Conservation (phyloP, 2,797 vertebrate species). For the Schizothorax lantsangensis region DNA sequence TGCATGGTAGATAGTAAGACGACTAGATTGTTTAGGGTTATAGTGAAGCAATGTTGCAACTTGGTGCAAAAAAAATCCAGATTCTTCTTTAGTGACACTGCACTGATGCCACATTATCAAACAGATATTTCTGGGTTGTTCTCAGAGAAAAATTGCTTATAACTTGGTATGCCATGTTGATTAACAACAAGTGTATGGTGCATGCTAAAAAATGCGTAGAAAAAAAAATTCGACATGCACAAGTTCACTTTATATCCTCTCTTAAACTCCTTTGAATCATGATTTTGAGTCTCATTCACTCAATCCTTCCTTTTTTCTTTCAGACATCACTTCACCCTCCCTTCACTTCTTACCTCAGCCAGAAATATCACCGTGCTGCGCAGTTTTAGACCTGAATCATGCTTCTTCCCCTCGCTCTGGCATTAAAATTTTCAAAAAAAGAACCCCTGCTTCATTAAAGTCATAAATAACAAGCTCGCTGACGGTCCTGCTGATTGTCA, state of each 20-base stretch:
- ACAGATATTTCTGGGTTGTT: not conserved
- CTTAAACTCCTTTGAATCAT: not conserved
- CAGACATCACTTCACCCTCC: conserved; percentile 9
- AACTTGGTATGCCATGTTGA: not conserved
- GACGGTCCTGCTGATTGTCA: not conserved
- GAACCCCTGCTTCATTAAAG: not conserved
- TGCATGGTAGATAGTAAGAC: not conserved
- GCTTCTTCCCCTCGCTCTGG: not conserved
- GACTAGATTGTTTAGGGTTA: not conserved
- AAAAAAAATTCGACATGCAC: not conserved
- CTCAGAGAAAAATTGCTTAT: not conserved
- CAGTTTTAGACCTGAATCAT: conserved; percentile 11
- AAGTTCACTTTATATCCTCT: not conserved
- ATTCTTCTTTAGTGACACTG: not conserved
- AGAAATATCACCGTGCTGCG: not conserved
- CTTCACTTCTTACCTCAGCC: not conserved
- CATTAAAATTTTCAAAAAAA: not conserved
- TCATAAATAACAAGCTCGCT: conserved; percentile 5
- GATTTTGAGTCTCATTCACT: not conserved
- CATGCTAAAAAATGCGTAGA: not conserved
- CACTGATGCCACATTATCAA: not conserved
- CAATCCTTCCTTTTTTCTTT: not conserved
- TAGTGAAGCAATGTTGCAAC: not conserved
- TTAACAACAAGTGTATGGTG: not conserved
- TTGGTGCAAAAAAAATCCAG: not conserved